Percentiles rank a stretch among this genome's conserved stretches.
Conservation (phyloP, 2,888 invertebrate genomes). For the Chloromyia formosa region DNA sequence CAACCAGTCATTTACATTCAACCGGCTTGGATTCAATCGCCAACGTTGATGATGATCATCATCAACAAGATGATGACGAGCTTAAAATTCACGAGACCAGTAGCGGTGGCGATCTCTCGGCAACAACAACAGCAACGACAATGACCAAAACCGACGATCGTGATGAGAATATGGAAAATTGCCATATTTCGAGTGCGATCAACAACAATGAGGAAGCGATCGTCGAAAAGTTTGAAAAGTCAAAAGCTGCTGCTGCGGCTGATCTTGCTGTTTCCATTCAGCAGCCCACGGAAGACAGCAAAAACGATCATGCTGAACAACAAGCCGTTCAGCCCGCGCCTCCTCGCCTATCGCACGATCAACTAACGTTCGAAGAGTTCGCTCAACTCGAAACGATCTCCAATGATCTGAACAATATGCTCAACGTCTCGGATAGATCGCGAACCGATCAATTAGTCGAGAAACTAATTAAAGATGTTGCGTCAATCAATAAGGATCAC, state of each 20-base stretch:
- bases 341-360: not conserved
- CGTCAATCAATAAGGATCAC: conserved; percentile 62
- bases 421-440: conserved; percentile 56
- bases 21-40: not conserved
- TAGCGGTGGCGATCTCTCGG: not conserved
- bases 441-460: conserved; percentile 53
- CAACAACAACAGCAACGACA: not conserved
- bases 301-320: conserved; percentile 16
- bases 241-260: no score
- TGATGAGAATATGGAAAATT: conserved; percentile 12
- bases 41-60: not conserved
- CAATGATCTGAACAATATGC: conserved; percentile 60
- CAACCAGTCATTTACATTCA: not conserved
- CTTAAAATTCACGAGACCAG: conserved; percentile 24
- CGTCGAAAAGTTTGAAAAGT: no score
- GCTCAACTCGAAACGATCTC: conserved; percentile 60
- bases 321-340: no score
- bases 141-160: not conserved
- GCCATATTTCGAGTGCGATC: not conserved
- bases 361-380: conserved; percentile 49
- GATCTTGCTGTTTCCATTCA: not conserved
- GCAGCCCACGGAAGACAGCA: not conserved
- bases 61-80: conserved; percentile 8
- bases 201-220: conserved; percentile 8
- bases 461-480: conserved; percentile 58